Evolutionary conservation across 2,113 vertebrate genomes (phyloP).

Genomic region (Poecile atricapillus): DNA sequence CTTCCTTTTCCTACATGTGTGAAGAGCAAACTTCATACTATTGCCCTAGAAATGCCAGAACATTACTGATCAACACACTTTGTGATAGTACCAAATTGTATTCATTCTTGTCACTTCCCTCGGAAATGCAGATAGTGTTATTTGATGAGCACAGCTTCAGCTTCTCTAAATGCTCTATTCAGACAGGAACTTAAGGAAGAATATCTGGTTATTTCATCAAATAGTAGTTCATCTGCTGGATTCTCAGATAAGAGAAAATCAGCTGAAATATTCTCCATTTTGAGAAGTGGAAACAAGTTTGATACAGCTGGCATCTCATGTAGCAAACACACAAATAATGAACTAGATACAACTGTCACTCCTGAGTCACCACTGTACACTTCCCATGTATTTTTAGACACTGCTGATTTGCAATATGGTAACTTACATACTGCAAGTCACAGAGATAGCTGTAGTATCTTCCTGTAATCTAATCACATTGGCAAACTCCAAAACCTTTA

Average conservation of each 20-base stretch:
- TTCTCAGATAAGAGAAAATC: conserved; percentile 54
- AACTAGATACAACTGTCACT: conserved; percentile 29
- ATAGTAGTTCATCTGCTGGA: conserved; percentile 25
- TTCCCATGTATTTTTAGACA: conserved; percentile 28
- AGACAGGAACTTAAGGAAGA: conserved; percentile 46
- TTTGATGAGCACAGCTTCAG: conserved; percentile 36
- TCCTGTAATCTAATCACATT: conserved; percentile 9
- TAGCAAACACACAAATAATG: conserved; percentile 40
- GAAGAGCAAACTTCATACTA: neutral
- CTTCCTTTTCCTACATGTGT: neutral
- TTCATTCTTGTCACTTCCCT: conserved; percentile 2
- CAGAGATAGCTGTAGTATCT: neutral
- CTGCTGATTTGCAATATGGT: accelerated
- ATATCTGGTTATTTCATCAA: conserved; percentile 54
- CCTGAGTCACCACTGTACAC: conserved; percentile 24
- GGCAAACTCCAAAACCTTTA: conserved; percentile 27
- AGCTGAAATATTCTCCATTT: conserved; percentile 26
- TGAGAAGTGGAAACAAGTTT: conserved; percentile 24
- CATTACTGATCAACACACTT: neutral
- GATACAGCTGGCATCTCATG: conserved; percentile 26
- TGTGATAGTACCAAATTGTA: neutral
- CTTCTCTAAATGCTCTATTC: conserved; percentile 42
- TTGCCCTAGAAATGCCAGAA: neutral
- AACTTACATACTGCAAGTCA: neutral
- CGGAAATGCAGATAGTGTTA: conserved; percentile 21